Evolutionary conservation across 2,888 invertebrate genomes (phyloP).

Genomic region (Listrodromus nycthemerus): DNA sequence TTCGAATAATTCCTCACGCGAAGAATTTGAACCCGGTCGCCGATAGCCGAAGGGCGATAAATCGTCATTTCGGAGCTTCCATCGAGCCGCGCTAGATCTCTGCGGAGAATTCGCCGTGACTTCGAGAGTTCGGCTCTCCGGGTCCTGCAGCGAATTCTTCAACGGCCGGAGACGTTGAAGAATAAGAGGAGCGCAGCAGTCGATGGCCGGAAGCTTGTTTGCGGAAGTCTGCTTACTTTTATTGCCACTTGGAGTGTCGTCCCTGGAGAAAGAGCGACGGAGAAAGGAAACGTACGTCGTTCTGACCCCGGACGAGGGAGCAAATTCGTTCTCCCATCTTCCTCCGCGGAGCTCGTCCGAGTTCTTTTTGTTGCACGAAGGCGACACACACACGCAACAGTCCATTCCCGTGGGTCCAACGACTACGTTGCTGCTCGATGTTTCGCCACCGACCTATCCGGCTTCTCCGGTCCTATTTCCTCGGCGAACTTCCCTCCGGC

Average conservation of each 20-base stretch:
- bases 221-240: slow-evolving; percentile 71
- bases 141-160: slow-evolving; percentile 66
- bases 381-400: slow-evolving; percentile 29
- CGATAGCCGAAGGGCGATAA: neutral
- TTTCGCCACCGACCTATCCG: slow-evolving; percentile 62
- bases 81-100: neutral
- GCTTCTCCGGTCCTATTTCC: slow-evolving; percentile 50
- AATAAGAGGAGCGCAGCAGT: slow-evolving; percentile 49
- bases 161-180: slow-evolving; percentile 8
- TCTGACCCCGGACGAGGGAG: slow-evolving; percentile 56
- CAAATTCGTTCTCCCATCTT: slow-evolving; percentile 60
- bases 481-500: slow-evolving; percentile 15
- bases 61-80: slow-evolving; percentile 33
- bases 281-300: slow-evolving; percentile 46
- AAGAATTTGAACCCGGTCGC: neutral
- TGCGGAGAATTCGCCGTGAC: slow-evolving; percentile 12
- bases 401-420: slow-evolving; percentile 62
- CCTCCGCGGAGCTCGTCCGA: slow-evolving; percentile 1
- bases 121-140: slow-evolving; percentile 40
- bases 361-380: neutral
- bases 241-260: slow-evolving; percentile 68
- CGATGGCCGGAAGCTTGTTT: slow-evolving; percentile 68
- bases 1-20: neutral
- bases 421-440: slow-evolving; percentile 44
- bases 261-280: slow-evolving; percentile 39